Percentiles rank a stretch among this genome's conserved stretches.
These are phyloP conservation scores for Phalacrocorax brasilianus DNA, from an alignment of 2,113 vertebrate genomes.

Conservation along the genomic window DNA sequence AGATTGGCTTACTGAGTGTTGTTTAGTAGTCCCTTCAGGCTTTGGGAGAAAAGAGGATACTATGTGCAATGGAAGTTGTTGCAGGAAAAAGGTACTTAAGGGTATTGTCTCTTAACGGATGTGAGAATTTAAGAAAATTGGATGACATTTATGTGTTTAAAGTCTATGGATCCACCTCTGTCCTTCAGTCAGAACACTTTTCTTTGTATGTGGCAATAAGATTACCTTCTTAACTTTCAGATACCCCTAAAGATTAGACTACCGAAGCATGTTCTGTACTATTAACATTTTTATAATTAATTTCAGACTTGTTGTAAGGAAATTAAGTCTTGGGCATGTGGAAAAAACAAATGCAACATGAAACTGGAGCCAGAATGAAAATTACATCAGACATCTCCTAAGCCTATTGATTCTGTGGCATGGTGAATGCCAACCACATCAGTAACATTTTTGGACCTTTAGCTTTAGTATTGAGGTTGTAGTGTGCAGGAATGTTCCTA, in stretches of 20 bases:
- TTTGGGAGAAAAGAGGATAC: not conserved
- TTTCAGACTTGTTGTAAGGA: not conserved
- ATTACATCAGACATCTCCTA: not conserved
- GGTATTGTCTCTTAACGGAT: not conserved
- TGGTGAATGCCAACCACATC: not conserved
- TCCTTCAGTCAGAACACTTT: not conserved
- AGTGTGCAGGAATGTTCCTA: not conserved
- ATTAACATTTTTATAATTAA: not conserved
- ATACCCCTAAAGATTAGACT: not conserved
- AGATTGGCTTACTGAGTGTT: not conserved
- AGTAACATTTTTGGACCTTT: not conserved
- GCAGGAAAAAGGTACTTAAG: not conserved
- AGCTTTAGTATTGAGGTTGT: not conserved
- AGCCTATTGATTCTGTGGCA: not conserved
- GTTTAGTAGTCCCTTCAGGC: not conserved
- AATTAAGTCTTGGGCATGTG: not conserved
- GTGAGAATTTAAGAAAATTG: not conserved
- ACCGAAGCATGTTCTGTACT: not conserved
- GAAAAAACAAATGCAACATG: not conserved
- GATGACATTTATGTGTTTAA: not conserved
- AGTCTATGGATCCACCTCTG: not conserved
- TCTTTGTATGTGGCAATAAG: not conserved
- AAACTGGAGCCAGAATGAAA: not conserved
- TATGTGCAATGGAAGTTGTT: not conserved
- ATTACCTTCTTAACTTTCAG: not conserved